These are phyloP conservation scores for Micronycteris hirsuta DNA, from an alignment of 2,113 vertebrate species.

Conservation along the genomic window DNA sequence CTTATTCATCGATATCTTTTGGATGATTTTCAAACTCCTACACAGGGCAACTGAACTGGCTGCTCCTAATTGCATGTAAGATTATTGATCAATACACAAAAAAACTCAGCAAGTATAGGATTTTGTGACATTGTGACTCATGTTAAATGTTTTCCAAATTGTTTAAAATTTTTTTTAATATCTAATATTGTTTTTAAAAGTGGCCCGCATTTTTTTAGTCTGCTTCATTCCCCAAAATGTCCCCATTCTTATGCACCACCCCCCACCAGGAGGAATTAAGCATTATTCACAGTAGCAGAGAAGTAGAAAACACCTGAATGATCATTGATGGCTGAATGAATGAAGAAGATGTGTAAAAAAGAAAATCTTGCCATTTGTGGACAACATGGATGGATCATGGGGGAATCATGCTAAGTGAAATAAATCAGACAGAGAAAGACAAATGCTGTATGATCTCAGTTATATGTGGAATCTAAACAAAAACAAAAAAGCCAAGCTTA, in stretches of 20 bases:
- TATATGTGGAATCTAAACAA: background rate
- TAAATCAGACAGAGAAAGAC: background rate
- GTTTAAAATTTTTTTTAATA: background rate
- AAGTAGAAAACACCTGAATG: background rate
- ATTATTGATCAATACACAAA: background rate
- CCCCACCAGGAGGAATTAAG: background rate
- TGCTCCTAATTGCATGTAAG: background rate
- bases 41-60: background rate
- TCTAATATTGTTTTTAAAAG: background rate
- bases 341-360: background rate
- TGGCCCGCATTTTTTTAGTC: background rate
- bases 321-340: background rate
- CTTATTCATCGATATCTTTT: background rate
- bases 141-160: background rate
- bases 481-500: background rate
- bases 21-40: background rate
- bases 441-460: background rate
- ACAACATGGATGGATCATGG: background rate
- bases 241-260: background rate
- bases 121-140: background rate
- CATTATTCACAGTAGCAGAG: background rate
- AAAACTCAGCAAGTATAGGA: background rate
- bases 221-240: background rate
- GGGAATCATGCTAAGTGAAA: background rate
- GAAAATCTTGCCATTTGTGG: background rate